phyloP scores from a whole-genome alignment of 2,888 invertebrate genomes.

The Zonitis immaculata region DNA sequence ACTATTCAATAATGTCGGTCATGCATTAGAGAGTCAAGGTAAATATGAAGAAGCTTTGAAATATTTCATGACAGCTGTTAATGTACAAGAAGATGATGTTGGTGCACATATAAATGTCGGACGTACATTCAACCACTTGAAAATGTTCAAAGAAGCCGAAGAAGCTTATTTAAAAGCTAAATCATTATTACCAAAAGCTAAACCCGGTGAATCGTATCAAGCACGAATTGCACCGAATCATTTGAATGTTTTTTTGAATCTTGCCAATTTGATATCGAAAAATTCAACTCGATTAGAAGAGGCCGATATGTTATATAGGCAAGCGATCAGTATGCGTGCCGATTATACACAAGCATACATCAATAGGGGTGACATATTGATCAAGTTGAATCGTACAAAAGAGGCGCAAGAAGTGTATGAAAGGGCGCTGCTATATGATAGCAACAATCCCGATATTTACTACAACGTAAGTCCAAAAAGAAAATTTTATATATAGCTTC shows the following conservation, averaged over 20 bases:
- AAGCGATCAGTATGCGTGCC: conserved; percentile 95
- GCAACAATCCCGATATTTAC: conserved; percentile 90
- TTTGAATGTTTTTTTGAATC: conserved; percentile 90
- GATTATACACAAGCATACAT: conserved; percentile 97
- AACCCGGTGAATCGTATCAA: conserved; percentile 92
- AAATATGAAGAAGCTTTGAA: conserved; percentile 70
- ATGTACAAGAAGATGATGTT: conserved; percentile 92
- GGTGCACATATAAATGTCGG: conserved; percentile 98
- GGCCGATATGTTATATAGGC: conserved; percentile 88
- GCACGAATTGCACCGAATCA: conserved; percentile 94
- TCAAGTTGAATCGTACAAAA: conserved; percentile 88
- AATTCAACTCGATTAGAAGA: conserved; percentile 89
- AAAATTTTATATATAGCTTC: no score
- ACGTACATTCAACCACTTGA: conserved; percentile 87
- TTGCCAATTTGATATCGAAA: conserved; percentile 90
- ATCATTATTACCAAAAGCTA: conserved; percentile 82
- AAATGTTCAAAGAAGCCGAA: conserved; percentile 85
- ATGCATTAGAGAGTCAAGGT: conserved; percentile 80
- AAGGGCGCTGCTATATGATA: conserved; percentile 86
- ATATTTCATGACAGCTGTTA: conserved; percentile 89
- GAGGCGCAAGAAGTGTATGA: conserved; percentile 95
- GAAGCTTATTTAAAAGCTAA: conserved; percentile 88
- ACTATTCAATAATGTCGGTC: conserved; percentile 95
- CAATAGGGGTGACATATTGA: conserved; percentile 92
- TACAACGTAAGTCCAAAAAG: conserved; percentile 71